Conservation (phyloP, 2,113 vertebrate species). For the Glaucomys volans region DNA sequence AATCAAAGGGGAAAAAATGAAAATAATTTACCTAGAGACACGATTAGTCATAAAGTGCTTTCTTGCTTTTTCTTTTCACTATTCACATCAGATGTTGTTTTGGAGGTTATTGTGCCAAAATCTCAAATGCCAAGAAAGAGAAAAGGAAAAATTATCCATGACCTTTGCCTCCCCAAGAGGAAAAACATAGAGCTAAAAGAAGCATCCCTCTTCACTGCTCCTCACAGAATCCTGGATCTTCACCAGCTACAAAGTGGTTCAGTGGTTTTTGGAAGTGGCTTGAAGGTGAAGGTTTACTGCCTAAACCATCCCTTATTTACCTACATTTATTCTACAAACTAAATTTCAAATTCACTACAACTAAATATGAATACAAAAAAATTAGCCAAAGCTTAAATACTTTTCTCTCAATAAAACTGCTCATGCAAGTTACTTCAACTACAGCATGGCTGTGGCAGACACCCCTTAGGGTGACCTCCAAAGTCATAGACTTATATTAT, state of each 20-base stretch:
- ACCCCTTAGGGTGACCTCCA: background rate
- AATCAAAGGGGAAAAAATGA: background rate
- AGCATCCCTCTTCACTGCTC: background rate
- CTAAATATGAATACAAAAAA: background rate
- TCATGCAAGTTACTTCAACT: background rate
- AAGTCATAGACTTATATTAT: background rate
- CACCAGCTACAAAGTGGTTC: background rate
- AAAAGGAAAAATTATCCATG: constrained; percentile 41
- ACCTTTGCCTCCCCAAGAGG: constrained; percentile 45
- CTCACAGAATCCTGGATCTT: background rate
- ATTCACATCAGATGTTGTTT: constrained; percentile 72
- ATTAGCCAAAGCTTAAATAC: background rate
- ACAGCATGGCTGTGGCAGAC: background rate
- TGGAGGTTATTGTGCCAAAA: constrained; percentile 67
- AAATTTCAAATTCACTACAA: background rate
- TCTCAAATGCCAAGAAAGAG: constrained; percentile 54
- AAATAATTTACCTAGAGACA: constrained; percentile 51
- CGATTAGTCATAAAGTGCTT: constrained; percentile 53
- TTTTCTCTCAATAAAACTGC: background rate
- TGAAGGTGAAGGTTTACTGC: background rate
- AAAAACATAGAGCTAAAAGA: constrained; percentile 12
- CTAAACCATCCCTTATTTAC: background rate
- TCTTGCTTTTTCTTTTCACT: constrained; percentile 50
- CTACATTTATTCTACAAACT: constrained; percentile 21
- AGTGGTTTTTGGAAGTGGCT: background rate